Percentiles rank a stretch among this genome's conserved stretches.
These are phyloP conservation scores for Tetropium fuscum DNA, from an alignment of 2,888 invertebrate species.

Conservation along the genomic window DNA sequence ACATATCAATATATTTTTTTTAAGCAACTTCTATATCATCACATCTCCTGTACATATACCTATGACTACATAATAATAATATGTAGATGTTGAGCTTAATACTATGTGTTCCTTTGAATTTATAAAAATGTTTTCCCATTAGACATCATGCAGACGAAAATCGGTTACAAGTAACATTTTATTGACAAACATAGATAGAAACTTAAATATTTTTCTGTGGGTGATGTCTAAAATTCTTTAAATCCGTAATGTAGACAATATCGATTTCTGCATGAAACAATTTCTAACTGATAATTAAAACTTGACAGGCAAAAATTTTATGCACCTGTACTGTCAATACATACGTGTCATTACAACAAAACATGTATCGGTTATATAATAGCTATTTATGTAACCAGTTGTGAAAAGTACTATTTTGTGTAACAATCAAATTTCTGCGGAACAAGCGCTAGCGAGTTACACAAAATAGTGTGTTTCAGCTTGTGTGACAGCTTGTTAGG, in stretches of 20 bases:
- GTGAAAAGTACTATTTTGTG: no score
- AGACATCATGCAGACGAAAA: neutral
- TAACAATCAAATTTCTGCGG: no score
- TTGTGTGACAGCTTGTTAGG: no score
- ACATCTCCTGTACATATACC: slow-evolving; percentile 29
- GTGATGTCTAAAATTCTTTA: slow-evolving; percentile 29
- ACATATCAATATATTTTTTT: slow-evolving; percentile 49
- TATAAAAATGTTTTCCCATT: slow-evolving; percentile 8
- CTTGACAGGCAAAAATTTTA: slow-evolving; percentile 4
- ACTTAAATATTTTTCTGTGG: slow-evolving; percentile 30
- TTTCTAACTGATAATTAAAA: slow-evolving; percentile 21
- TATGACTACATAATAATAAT: slow-evolving; percentile 33
- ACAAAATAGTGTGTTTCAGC: neutral
- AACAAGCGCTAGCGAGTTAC: no score
- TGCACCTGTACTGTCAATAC: neutral
- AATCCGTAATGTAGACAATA: slow-evolving; percentile 38
- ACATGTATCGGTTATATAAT: neutral
- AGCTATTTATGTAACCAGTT: neutral
- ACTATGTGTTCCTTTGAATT: slow-evolving; percentile 21
- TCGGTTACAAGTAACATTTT: neutral
- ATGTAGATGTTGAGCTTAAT: slow-evolving; percentile 44
- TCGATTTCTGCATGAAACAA: slow-evolving; percentile 38
- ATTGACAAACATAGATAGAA: neutral
- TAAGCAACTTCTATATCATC: slow-evolving; percentile 33
- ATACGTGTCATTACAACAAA: no score